Base-by-base conservation (phyloP, 2,888 invertebrate genomes). In the Sinopyrophorus schimmeli region DNA sequence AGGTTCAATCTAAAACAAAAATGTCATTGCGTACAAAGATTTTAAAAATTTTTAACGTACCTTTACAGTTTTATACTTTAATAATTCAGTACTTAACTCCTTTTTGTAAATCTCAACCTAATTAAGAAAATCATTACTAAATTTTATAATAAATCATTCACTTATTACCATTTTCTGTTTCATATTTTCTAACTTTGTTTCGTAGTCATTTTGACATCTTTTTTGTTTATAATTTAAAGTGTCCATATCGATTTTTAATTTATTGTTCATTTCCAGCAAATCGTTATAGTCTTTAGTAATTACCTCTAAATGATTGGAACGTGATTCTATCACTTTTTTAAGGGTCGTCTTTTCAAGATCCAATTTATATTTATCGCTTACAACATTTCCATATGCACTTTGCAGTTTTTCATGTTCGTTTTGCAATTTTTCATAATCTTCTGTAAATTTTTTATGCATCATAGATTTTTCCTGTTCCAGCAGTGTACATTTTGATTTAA, bases 101-200 rank as follows among this genome's bases (percentile, higher is more conserved):
- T n/a, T n/a, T n/a, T n/a, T n/a, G n/a, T n/a, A n/a, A n/a, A n/a
- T n/a, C n/a, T n/a, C n/a, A n/a, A n/a, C n/a, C n/a, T n/a, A n/a
- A n/a, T n/a, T n/a, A n/a, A n/a, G n/a, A n/a, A n/a, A n/a, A n/a
- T n/a, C n/a, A n/a, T 7, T 7, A 18, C 17, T 5, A 17, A 28
- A 12, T 9, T 5, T 14, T 30, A 15, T 1, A 7, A 11, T 7
- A 30, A 14, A 43, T n/a, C n/a, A n/a, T n/a, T n/a, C n/a, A n/a
- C n/a, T n/a, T n/a, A n/a, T 81, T 77, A 89, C 88, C 87, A 89
- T 88, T 80, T 86, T 86, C 37, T 81, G 78, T 69, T 89, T 90
- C 81, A 89, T 85, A 70, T 84, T 80, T 64, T 85, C 86, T 63
- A 90, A 73, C 73, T 89, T 89, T 57, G 79, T 79, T 62, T 87